Conservation (phyloP, 2,888 invertebrate species). For the Byasa hedistus region DNA sequence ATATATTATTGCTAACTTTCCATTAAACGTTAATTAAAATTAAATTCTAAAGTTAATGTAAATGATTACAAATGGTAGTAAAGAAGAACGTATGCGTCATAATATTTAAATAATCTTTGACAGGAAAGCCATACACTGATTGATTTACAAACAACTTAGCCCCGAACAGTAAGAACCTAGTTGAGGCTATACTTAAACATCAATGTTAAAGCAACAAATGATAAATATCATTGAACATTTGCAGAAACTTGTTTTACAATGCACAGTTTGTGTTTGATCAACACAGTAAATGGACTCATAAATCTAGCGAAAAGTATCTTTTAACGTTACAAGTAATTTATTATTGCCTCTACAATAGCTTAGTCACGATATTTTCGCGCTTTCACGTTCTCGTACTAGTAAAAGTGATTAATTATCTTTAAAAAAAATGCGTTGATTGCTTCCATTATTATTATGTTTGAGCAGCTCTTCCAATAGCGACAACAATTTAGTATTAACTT, state of each 20-base stretch:
- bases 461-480: no score
- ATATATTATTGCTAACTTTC: no score
- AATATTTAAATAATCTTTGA: no score
- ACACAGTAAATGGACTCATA: constrained; percentile 6
- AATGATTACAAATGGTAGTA: no score
- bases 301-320: constrained; percentile 16
- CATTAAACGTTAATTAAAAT: no score
- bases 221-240: no score
- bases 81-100: no score
- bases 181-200: no score
- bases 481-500: no score
- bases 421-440: not conserved
- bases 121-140: constrained; percentile 6
- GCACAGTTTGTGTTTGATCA: not conserved
- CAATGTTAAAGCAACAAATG: no score
- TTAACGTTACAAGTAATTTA: constrained; percentile 3
- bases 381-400: constrained; percentile 18
- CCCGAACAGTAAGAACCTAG: not conserved
- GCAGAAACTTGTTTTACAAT: no score
- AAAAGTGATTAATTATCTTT: constrained; percentile 23
- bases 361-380: constrained; percentile 24
- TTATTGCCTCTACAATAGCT: constrained; percentile 5
- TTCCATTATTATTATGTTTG: not conserved
- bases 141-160: not conserved
- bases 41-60: no score